Conservation (phyloP, 2,888 invertebrate species). For the Scaptomyza cyrtandrae region DNA sequence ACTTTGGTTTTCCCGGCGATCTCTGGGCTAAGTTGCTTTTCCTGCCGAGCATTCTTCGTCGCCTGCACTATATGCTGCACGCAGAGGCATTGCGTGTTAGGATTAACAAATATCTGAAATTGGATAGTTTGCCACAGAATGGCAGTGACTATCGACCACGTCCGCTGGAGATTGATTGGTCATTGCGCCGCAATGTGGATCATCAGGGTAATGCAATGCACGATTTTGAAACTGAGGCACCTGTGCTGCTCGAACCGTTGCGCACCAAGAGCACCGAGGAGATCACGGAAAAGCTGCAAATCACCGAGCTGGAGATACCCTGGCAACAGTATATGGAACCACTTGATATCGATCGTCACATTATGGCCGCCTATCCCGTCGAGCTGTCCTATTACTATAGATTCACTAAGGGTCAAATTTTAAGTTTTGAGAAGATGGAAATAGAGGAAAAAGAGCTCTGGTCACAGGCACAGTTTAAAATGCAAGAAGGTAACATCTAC, state of each 20-base stretch:
- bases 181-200: slow-evolving; percentile 74
- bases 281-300: slow-evolving; percentile 33
- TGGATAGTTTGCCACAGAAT: slow-evolving; percentile 50
- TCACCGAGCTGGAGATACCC: slow-evolving; percentile 51
- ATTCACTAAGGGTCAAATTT: slow-evolving; percentile 85
- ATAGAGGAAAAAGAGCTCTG: slow-evolving; percentile 56
- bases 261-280: slow-evolving; percentile 58
- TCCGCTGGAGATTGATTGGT: slow-evolving; percentile 77
- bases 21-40: slow-evolving; percentile 94
- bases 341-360: slow-evolving; percentile 87
- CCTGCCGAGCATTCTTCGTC: slow-evolving; percentile 93
- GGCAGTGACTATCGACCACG: slow-evolving; percentile 68
- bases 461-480: slow-evolving; percentile 64
- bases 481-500: slow-evolving; percentile 56
- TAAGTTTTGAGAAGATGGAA: slow-evolving; percentile 52
- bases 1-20: slow-evolving; percentile 89
- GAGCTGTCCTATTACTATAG: slow-evolving; percentile 90
- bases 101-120: slow-evolving; percentile 74
- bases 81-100: slow-evolving; percentile 84
- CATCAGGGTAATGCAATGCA: slow-evolving; percentile 67
- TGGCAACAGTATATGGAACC: slow-evolving; percentile 86
- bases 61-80: slow-evolving; percentile 85
- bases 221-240: slow-evolving; percentile 59
- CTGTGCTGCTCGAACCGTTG: slow-evolving; percentile 70
- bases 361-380: slow-evolving; percentile 86